These are phyloP conservation scores for Danio albolineatus DNA, from an alignment of 2,797 vertebrate species.

Conservation along the genomic window DNA sequence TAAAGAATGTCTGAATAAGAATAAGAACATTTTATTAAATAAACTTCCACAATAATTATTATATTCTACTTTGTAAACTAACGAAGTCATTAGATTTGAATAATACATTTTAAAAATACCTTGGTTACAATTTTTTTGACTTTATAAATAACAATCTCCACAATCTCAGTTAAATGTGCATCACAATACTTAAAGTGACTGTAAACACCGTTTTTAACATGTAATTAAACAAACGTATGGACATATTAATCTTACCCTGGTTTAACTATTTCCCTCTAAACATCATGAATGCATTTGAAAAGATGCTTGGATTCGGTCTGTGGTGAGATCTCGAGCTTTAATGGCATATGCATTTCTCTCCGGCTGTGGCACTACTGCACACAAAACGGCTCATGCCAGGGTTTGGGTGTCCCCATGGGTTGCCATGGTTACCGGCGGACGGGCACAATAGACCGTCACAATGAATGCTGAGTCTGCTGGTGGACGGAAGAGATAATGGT, in stretches of 20 bases:
- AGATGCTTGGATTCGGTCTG: background rate
- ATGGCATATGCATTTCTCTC: background rate
- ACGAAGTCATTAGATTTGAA: background rate
- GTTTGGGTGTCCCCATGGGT: constrained; percentile 17
- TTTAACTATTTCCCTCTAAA: background rate
- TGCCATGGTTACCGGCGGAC: constrained; percentile 8
- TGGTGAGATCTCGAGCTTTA: background rate
- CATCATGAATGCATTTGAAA: background rate
- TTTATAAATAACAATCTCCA: too few species aligned
- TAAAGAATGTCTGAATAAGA: too few species aligned
- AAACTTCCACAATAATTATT: background rate
- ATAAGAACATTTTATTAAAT: background rate
- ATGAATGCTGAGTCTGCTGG: constrained; percentile 33
- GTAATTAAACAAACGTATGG: background rate
- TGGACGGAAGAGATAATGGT: constrained; percentile 27
- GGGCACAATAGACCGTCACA: constrained; percentile 8
- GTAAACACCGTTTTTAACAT: too few species aligned
- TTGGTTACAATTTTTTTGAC: too few species aligned
- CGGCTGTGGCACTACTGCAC: background rate
- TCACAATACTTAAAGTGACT: too few species aligned
- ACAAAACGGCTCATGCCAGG: constrained; percentile 18
- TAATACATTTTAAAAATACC: too few species aligned
- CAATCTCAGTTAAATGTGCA: too few species aligned
- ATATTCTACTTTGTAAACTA: background rate
- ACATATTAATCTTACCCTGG: background rate